Conservation (phyloP, 2,113 vertebrate species). For the Indicator maculatus region DNA sequence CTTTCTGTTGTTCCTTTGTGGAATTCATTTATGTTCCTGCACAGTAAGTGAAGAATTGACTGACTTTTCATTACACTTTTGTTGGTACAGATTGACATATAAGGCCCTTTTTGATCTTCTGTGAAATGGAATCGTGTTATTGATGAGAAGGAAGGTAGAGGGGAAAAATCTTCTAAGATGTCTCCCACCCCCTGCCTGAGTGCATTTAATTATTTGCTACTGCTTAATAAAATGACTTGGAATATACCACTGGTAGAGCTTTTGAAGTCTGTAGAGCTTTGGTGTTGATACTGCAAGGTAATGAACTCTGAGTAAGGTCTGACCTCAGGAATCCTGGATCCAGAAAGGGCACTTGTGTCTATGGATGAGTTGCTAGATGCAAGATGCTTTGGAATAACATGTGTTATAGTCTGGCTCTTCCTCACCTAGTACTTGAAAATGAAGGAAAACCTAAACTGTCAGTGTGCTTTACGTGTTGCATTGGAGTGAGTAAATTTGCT, state of each 20-base stretch:
- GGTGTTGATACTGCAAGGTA: neutral
- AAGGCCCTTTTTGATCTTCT: neutral
- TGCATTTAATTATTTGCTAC: neutral
- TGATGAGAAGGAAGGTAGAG: neutral
- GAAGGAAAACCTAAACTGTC: neutral
- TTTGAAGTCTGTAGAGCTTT: neutral
- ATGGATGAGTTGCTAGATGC: neutral
- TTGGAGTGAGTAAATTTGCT: neutral
- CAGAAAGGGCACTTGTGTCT: neutral
- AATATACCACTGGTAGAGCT: neutral
- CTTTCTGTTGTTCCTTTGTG: constrained; percentile 14
- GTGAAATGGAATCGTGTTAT: neutral
- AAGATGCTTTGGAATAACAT: neutral
- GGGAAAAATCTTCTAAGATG: neutral
- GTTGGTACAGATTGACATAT: neutral
- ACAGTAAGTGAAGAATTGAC: neutral
- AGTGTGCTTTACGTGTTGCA: neutral
- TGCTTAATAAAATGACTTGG: neutral
- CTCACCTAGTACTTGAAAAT: neutral
- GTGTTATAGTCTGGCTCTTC: neutral
- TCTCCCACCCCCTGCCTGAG: fast-evolving
- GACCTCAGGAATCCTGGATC: neutral
- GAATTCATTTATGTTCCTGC: neutral
- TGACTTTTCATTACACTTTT: neutral
- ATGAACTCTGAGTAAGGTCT: neutral